Evolutionary conservation across 1,140 invertebrate genomes (phyloP).

Genomic region (Bombus superbus): DNA sequence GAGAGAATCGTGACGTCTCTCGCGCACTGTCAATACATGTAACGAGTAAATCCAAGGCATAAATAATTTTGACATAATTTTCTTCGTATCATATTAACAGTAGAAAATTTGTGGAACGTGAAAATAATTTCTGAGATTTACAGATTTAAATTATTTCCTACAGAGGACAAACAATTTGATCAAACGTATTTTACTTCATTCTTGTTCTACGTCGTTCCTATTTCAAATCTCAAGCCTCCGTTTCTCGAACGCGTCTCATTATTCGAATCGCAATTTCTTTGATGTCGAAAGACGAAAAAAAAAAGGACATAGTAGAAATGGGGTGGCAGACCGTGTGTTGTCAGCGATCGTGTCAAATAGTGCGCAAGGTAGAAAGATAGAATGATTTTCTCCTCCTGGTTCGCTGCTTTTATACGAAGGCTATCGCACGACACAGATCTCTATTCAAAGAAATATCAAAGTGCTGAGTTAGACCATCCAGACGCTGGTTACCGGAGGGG

Average conservation of each 20-base stretch:
- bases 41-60: background rate
- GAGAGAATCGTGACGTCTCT: background rate
- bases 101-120: background rate
- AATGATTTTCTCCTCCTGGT: slow-evolving; percentile 51
- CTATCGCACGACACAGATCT: slow-evolving; percentile 75
- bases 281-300: slow-evolving; percentile 9
- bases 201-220: background rate
- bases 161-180: background rate
- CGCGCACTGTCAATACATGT: background rate
- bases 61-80: too few relatives aligned
- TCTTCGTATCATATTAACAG: background rate
- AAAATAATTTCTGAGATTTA: background rate
- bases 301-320: background rate
- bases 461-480: slow-evolving; percentile 73
- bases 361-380: slow-evolving; percentile 55
- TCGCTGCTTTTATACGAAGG: slow-evolving; percentile 54
- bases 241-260: slow-evolving; percentile 20
- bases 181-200: background rate
- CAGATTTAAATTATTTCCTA: too few relatives aligned
- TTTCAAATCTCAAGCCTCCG: background rate
- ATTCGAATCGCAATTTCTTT: slow-evolving; percentile 39
- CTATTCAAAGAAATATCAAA: slow-evolving; percentile 77
- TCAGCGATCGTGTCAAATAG: slow-evolving; percentile 51
- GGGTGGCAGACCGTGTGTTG: slow-evolving; percentile 40
- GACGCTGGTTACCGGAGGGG: slow-evolving; percentile 42